Base-by-base conservation (phyloP, 2,113 vertebrate genomes). In the Spea bombifrons region DNA sequence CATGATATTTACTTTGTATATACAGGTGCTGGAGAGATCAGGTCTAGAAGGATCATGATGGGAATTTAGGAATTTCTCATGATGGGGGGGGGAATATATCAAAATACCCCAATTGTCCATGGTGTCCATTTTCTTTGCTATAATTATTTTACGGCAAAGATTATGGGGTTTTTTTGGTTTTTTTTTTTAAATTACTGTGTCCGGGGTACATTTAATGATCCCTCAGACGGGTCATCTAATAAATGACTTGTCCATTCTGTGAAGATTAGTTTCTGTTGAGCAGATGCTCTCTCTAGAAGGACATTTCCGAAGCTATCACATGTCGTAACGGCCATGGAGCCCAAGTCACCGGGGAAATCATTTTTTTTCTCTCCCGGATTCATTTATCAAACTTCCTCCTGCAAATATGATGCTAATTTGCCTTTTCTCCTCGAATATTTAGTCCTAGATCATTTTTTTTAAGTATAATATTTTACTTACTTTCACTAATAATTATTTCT, bases 301-400 rank as follows among this genome's bases (percentile, higher is more conserved):
- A 45, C 5, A 55, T 17, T 44, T 68, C 67, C 66, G 71, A 76
- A 69, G n/a, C 57, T 47, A 68, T 57, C 55, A 52, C 53, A 52
- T 63, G 4, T 49, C 43, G 64, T 71, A 64, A 78, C 64, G 57
- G 71, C 76, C 68, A 46, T 16, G 15, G 76, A 67, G 71, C 68
- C 76, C 65, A 45, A 71, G 59, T 64, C 67, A 43, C 76, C 7
- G 4, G 59, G 76, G 76, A 78, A 78, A 78, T 78, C 67, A 71
- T 7, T 30, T 30, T 30, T 30, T 30, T 30, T n/a, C 45, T 49
- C 70, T 63, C n/a, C n/a, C 55, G 53, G 55, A 64, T 16, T 71
- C 67, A 17, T 70, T 30, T 49, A 71, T 78, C 68, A 78, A 63
- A 61, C 64, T 71, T 68, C 13, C 44, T 12, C 48, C 49, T 9